Percentiles rank a stretch among this genome's conserved stretches.
These are phyloP conservation scores for Buathra laborator DNA, from an alignment of 2,888 invertebrate genomes.

Conservation along the genomic window DNA sequence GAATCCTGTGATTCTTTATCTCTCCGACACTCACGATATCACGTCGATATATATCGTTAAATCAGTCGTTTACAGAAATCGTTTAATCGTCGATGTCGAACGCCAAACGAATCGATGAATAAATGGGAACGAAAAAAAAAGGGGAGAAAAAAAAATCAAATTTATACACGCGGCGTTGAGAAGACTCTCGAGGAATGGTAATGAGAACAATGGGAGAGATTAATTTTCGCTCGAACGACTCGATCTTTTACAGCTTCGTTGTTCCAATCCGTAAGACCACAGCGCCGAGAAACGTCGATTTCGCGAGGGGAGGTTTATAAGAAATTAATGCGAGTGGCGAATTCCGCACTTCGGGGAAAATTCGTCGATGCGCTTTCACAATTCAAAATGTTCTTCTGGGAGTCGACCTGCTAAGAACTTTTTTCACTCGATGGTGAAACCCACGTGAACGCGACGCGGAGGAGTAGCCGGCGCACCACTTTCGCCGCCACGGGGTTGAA, in stretches of 20 bases:
- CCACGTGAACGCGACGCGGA: neutral
- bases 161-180: neutral
- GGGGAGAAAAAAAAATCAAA: slow-evolving; percentile 6
- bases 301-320: neutral
- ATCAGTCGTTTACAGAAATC: neutral
- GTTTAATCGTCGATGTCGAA: neutral
- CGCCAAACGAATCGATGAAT: neutral
- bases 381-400: slow-evolving; percentile 29
- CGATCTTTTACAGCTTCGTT: neutral
- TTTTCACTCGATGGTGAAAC: neutral
- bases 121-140: neutral
- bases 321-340: slow-evolving; percentile 20
- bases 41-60: neutral
- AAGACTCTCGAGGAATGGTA: neutral
- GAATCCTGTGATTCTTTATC: neutral
- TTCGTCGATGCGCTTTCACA: slow-evolving; percentile 17
- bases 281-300: neutral
- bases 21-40: neutral
- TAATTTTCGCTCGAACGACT: slow-evolving; percentile 43
- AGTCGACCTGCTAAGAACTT: slow-evolving; percentile 23
- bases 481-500: neutral
- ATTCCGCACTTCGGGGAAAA: slow-evolving; percentile 19
- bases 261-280: neutral
- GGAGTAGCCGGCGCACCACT: neutral
- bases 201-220: slow-evolving; percentile 46